A percentile compares a stretch with the other conserved stretches of the same genome.
Evolutionary conservation across 2,888 invertebrate genomes (phyloP).

Genomic region (Amitus sp.): DNA sequence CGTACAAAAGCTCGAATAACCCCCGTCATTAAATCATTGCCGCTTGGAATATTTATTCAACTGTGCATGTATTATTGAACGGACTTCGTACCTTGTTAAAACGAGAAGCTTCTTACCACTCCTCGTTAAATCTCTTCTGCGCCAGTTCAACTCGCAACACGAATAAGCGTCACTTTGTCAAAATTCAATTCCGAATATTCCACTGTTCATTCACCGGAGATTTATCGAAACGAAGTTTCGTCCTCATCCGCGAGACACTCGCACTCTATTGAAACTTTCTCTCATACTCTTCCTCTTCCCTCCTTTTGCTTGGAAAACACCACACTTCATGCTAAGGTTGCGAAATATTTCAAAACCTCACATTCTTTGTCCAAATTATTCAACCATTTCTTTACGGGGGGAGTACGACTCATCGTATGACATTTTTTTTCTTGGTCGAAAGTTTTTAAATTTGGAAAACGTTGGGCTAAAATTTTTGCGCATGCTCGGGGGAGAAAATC

Average conservation of each 20-base stretch:
- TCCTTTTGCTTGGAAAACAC: not conserved
- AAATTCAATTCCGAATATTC: not conserved
- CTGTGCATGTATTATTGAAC: not conserved
- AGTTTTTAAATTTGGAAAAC: too few species aligned
- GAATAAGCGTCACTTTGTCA: conserved; percentile 3
- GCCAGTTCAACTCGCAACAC: not conserved
- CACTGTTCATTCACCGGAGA: conserved; percentile 5
- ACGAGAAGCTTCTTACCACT: conserved; percentile 8
- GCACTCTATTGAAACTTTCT: not conserved
- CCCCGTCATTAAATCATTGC: not conserved
- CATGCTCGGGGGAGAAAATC: too few species aligned
- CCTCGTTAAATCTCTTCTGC: conserved; percentile 2
- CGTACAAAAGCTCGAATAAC: not conserved
- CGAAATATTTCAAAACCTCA: not conserved
- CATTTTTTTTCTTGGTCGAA: too few species aligned
- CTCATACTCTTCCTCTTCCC: not conserved
- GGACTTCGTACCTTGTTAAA: conserved; percentile 10
- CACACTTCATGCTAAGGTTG: not conserved
- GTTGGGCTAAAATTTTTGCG: too few species aligned
- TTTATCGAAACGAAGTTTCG: not conserved
- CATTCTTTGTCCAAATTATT: not conserved
- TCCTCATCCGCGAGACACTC: not conserved
- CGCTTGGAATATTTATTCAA: not conserved
- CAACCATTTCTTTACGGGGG: too few species aligned
- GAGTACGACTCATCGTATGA: too few species aligned